phyloP scores from a whole-genome alignment of 2,888 invertebrate species.

The Thymelicus acteon region DNA sequence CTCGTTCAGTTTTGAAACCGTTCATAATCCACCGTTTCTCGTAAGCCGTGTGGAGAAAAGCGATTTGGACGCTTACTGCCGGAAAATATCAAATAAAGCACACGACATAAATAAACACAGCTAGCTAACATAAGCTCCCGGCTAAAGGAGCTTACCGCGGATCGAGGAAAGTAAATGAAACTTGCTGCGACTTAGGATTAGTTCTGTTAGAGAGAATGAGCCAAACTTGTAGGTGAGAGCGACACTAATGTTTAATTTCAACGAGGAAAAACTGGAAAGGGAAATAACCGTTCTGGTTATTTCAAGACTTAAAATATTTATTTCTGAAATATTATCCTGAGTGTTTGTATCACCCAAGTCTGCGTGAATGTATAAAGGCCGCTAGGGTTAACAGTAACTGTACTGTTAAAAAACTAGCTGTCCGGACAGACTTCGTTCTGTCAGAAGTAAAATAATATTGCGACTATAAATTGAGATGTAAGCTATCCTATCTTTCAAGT shows the following conservation, averaged over 20 bases:
- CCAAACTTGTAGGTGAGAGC: constrained; percentile 24
- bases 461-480: no score
- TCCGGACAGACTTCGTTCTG: no score
- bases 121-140: constrained; percentile 42
- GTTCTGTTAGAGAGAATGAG: constrained; percentile 33
- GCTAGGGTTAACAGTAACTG: no score
- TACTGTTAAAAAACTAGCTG: no score
- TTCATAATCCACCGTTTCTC: neutral
- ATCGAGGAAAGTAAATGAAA: constrained; percentile 46
- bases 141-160: constrained; percentile 43
- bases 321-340: no score
- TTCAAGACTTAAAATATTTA: neutral
- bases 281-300: constrained; percentile 1
- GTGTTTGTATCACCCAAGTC: no score
- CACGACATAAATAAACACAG: constrained; percentile 41
- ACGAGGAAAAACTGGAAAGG: neutral
- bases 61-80: constrained; percentile 26
- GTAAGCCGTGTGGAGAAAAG: constrained; percentile 17
- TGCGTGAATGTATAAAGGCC: no score
- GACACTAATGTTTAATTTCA: constrained; percentile 33
- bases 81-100: constrained; percentile 32
- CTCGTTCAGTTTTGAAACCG: neutral
- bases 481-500: no score
- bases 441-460: no score
- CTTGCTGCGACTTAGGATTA: constrained; percentile 43